Conservation (phyloP, 2,113 vertebrate genomes). For the Microcebus griseorufus region DNA sequence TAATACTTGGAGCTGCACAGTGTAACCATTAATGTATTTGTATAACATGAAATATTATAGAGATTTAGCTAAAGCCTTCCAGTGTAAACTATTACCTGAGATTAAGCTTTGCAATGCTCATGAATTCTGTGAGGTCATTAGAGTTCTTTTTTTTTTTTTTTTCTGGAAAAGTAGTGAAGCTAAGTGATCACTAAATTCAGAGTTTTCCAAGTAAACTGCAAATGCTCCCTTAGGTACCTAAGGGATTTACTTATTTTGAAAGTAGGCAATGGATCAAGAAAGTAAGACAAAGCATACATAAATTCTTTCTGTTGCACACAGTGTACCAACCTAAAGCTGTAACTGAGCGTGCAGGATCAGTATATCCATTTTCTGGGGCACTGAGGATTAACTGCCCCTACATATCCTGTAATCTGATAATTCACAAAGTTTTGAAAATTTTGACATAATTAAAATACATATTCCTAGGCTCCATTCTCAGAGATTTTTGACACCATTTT, state of each 20-base stretch:
- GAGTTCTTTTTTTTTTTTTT: background rate
- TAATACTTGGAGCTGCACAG: background rate
- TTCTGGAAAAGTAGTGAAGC: background rate
- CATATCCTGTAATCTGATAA: background rate
- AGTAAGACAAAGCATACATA: background rate
- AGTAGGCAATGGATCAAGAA: background rate
- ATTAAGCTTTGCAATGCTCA: background rate
- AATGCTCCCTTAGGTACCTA: background rate
- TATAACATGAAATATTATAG: background rate
- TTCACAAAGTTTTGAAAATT: background rate
- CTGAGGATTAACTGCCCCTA: background rate
- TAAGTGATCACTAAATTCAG: background rate
- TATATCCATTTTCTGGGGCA: background rate
- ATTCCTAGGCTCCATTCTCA: background rate
- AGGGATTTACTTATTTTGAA: background rate
- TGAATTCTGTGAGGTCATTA: background rate
- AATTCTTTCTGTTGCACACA: background rate
- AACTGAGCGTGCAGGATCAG: background rate
- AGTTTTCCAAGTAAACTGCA: background rate
- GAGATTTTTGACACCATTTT: background rate
- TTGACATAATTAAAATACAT: background rate
- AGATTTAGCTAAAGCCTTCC: background rate
- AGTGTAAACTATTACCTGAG: background rate
- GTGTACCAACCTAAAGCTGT: background rate
- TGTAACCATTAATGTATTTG: background rate